These are phyloP conservation scores for Hipparchia semele DNA, from an alignment of 2,888 invertebrate species.

Conservation along the genomic window DNA sequence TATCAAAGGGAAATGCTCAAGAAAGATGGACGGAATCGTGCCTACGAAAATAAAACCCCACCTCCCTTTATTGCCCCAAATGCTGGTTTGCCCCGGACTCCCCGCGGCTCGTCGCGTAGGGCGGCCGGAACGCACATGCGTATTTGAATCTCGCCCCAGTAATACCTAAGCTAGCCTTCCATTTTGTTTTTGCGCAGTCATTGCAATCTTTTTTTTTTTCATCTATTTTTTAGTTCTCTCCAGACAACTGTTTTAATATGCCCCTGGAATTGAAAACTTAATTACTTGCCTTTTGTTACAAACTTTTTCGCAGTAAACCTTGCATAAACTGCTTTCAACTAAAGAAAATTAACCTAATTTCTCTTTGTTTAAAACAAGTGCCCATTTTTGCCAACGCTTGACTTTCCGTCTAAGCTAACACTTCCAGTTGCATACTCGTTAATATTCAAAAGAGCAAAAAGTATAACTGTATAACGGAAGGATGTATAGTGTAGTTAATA, in stretches of 20 bases:
- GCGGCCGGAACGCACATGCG: constrained; percentile 74
- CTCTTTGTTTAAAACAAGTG: constrained; percentile 16
- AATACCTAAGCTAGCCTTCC: constrained; percentile 72
- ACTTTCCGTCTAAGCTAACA: constrained; percentile 12
- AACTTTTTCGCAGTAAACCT: constrained; percentile 16
- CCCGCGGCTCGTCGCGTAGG: constrained; percentile 44
- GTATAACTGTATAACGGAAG: neutral
- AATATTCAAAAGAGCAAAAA: neutral
- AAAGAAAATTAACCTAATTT: constrained; percentile 22
- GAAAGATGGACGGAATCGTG: constrained; percentile 54
- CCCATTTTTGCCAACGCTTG: constrained; percentile 5
- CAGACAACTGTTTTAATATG: constrained; percentile 41
- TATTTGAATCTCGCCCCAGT: constrained; percentile 59
- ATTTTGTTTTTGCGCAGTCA: constrained; percentile 75
- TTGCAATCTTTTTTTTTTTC: constrained; percentile 41
- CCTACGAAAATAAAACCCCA: constrained; percentile 58
- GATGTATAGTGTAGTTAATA: neutral
- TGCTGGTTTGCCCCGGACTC: constrained; percentile 44
- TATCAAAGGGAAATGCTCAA: constrained; percentile 56
- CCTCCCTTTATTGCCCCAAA: constrained; percentile 48
- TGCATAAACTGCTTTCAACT: constrained; percentile 20
- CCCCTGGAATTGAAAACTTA: constrained; percentile 44
- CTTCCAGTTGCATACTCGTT: constrained; percentile 7
- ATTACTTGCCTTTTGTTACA: constrained; percentile 38
- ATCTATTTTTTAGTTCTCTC: constrained; percentile 38